Evolutionary conservation across 2,888 invertebrate species (phyloP).

Genomic region (Nomada lathburiana): DNA sequence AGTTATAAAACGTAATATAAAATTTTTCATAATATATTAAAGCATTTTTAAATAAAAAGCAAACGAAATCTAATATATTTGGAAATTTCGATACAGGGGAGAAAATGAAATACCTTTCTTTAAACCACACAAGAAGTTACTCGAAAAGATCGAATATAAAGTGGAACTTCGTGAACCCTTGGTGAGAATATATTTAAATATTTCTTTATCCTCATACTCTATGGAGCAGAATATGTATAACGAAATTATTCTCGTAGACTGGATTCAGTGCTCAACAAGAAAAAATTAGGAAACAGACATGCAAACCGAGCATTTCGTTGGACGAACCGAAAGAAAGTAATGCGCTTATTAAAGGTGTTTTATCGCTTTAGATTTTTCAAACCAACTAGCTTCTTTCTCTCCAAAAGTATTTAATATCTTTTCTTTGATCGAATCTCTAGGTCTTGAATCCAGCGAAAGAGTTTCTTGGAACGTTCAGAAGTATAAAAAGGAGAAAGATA

Average conservation of each 20-base stretch:
- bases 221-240: neutral
- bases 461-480: conserved; percentile 32
- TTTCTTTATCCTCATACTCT: neutral
- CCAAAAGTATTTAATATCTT: neutral
- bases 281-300: conserved; percentile 82
- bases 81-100: neutral
- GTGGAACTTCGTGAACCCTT: conserved; percentile 87
- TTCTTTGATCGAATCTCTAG: conserved; percentile 40
- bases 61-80: neutral
- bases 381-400: neutral
- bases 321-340: conserved; percentile 18
- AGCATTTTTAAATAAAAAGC: neutral
- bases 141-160: conserved; percentile 87
- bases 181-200: conserved; percentile 82
- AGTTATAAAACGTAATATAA: conserved; percentile 35
- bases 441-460: conserved; percentile 45
- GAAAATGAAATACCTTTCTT: conserved; percentile 85
- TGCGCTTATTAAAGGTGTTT: neutral
- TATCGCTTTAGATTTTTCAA: neutral
- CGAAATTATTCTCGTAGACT: conserved; percentile 82
- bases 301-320: conserved; percentile 59
- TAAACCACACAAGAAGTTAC: conserved; percentile 87
- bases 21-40: neutral
- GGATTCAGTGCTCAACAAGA: conserved; percentile 86
- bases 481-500: conserved; percentile 20